phyloP scores from a whole-genome alignment of 2,113 vertebrate species.

The Chroicocephalus ridibundus region DNA sequence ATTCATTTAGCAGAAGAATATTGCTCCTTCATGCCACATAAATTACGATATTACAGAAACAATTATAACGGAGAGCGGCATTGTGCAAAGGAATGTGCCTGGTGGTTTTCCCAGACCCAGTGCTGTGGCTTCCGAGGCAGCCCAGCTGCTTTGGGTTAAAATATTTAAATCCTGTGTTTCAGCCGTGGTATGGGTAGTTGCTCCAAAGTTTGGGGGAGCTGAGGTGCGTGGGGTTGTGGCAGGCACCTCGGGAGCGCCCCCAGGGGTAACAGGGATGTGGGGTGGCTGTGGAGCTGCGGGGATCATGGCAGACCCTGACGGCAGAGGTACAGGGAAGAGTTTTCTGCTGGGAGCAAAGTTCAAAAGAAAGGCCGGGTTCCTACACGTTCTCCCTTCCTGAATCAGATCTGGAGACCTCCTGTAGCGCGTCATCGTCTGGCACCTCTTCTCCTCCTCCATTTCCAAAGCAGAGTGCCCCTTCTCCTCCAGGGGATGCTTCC shows the following conservation, averaged over 20 bases:
- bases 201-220: background rate
- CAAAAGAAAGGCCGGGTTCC: background rate
- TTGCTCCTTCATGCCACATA: slow-evolving; percentile 50
- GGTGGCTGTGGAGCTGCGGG: background rate
- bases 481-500: background rate
- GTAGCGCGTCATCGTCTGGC: background rate
- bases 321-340: background rate
- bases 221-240: background rate
- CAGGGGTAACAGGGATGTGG: fast-evolving
- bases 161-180: background rate
- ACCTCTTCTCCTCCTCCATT: background rate
- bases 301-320: fast-evolving
- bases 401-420: background rate
- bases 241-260: background rate
- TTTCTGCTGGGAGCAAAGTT: background rate
- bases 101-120: background rate
- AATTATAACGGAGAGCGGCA: background rate
- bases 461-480: background rate
- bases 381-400: background rate
- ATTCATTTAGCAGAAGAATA: slow-evolving; percentile 55
- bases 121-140: background rate
- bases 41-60: background rate
- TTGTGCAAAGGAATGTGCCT: background rate
- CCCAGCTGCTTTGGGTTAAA: background rate
- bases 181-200: background rate